Conservation (phyloP, 1,140 invertebrate genomes). For the Drosophila kurseongensis region DNA sequence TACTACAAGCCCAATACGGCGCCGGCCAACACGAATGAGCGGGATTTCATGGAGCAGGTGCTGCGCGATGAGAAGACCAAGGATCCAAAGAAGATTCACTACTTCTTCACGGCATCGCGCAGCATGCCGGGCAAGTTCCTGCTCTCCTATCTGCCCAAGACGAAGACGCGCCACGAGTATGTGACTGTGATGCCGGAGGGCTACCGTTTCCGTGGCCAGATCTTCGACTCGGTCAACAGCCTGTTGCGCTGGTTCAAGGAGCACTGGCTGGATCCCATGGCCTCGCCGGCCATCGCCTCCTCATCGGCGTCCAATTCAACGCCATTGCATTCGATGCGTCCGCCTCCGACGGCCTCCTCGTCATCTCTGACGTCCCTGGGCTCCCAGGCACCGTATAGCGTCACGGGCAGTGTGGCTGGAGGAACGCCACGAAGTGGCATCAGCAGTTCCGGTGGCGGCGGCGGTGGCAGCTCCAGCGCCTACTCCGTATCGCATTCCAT, state of each 20-base stretch:
- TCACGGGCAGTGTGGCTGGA: slow-evolving; percentile 41
- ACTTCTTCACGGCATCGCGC: slow-evolving; percentile 94
- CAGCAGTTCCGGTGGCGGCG: slow-evolving; percentile 84
- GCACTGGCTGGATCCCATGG: slow-evolving; percentile 96
- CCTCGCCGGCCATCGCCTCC: slow-evolving; percentile 90
- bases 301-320: slow-evolving; percentile 87
- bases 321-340: slow-evolving; percentile 45
- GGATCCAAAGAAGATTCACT: slow-evolving; percentile 95
- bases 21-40: slow-evolving; percentile 86
- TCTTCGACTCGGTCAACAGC: slow-evolving; percentile 93
- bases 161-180: slow-evolving; percentile 94
- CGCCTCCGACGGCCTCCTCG: slow-evolving; percentile 26
- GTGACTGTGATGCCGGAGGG: slow-evolving; percentile 96
- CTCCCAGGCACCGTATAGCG: slow-evolving; percentile 53
- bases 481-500: slow-evolving; percentile 90
- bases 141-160: slow-evolving; percentile 95
- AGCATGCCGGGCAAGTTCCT: slow-evolving; percentile 98
- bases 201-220: slow-evolving; percentile 94
- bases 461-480: slow-evolving; percentile 72
- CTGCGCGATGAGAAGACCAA: slow-evolving; percentile 94
- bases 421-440: slow-evolving; percentile 66
- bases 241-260: slow-evolving; percentile 99
- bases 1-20: slow-evolving; percentile 92
- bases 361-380: slow-evolving; percentile 82
- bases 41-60: slow-evolving; percentile 94